Base-by-base conservation (phyloP, 2,888 invertebrate genomes). In the Lagria hirta region DNA sequence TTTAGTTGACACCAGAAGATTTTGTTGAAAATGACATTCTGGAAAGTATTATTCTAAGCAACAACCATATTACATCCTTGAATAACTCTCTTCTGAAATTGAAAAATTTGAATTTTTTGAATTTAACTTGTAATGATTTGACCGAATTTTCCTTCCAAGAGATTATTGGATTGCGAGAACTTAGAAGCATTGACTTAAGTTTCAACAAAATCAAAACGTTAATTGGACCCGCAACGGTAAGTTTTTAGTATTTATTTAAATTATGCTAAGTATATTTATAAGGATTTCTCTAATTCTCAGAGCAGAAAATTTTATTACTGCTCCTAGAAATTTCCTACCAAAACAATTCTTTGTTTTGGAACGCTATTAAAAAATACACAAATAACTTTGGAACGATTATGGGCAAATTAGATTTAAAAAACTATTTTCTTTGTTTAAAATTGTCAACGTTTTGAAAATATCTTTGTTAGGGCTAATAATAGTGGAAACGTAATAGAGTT, bases 121-220 rank as follows among this genome's bases (percentile, higher is more conserved):
- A 89, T 70, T 73, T 91, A 47, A 86, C 88, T 0, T 82, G 83
- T 64, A 91, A 91, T 65, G 75, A 77, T 21, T 75, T 90, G 41
- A 75, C 78, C 1, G 86, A 88, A 60, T 90, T 91, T 71, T 88
- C 88, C 0, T 78, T 90, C 61, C 82, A 84, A 65, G 87, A 90
- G 68, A 80, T 90, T 27, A 82, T 83, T 42, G 88, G 88, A 0
- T 69, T 90, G 43, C 79, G 80, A 51, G 78, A 79, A 49, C 71
- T 91, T n/a, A 79, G 79, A 29, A 76, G 81, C 8, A 78, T 90
- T 38, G 89, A 89, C 70, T 73, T 90, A 13, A 88, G 88, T 2
- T 78, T 82, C 64, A 91, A 90, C 66, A 79, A 77, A 65, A 88
- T 91, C 38, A 76, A 73, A 32, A 79, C 77, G 27, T 69, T 88